Evolutionary conservation across 2,113 vertebrate genomes (phyloP), one percentile per base, ranked within the genome.

Genomic region (Pygoscelis adeliae): DNA sequence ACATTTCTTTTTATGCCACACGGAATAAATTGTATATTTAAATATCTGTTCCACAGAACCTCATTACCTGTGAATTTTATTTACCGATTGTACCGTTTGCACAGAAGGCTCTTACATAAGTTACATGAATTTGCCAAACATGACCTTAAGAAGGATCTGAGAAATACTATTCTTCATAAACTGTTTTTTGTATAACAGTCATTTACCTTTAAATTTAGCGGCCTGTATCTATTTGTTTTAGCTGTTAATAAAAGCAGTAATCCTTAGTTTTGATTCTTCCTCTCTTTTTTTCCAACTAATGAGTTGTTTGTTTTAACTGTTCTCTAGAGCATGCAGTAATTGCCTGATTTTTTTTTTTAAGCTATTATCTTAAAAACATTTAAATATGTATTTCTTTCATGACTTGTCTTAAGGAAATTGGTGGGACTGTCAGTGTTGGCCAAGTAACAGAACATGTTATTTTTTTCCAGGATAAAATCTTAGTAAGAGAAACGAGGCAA

Each of bases 221-320:
- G 10, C 53, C 71, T 83, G 1, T 61, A 27, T 65, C 26, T 96
- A 0, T 93, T 72, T 83, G 29, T 59, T 19, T 29, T 78, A 81
- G 19, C 50, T 21, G 17, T 71, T 87, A 61, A 74, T 92, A 84
- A 18, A 40, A 71, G 30, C 26, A 73, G 29, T 62, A 66, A 74
- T 78, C 23, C 25, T 63, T 71, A 20, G 32, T 55, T 88, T 83
- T 77, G 11, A 12, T 30, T 40, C 29, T 47, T 40, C 7, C 36
- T 20, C 11, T 0, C 4, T 2, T 52, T n/a, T 44, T 8, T 20
- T 3, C 3, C 20, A 47, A 3, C 21, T 61, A 49, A 66, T 23
- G 25, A 94, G 25, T 38, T 83, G 20, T 36, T 88, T 63, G 5
- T 70, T 76, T 83, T 56, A 67, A 34, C 11, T 47, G 11, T 86